These are phyloP conservation scores for Euzophera pinguis DNA, from an alignment of 2,888 invertebrate species.

Conservation along the genomic window DNA sequence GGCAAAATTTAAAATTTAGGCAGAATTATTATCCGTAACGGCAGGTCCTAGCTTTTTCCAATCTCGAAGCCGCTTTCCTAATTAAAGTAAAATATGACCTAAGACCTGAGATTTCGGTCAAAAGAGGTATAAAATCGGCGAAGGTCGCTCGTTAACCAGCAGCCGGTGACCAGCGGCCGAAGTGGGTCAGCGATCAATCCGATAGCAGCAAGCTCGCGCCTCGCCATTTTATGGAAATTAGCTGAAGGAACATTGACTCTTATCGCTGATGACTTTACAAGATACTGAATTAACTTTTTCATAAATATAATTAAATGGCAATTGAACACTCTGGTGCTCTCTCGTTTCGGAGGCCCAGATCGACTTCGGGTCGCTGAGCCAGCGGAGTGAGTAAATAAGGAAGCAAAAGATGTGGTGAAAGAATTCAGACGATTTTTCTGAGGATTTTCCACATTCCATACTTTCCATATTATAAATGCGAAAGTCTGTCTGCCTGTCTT, in stretches of 20 bases:
- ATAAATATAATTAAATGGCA: background rate
- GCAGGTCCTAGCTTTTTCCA: no score
- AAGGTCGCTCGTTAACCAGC: slow-evolving; percentile 34
- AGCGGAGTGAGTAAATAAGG: no score
- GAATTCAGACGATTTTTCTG: no score
- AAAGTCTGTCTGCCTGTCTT: no score
- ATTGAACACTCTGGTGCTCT: no score
- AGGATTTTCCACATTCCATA: no score
- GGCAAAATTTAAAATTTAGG: no score
- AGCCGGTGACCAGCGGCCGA: slow-evolving; percentile 33
- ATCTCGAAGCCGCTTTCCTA: background rate
- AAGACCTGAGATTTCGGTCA: slow-evolving; percentile 27
- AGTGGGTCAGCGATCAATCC: slow-evolving; percentile 72
- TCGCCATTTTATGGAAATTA: slow-evolving; percentile 66
- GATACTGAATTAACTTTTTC: background rate
- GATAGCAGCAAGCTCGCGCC: slow-evolving; percentile 55
- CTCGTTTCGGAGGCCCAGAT: no score
- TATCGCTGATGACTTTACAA: background rate
- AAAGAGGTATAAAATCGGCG: slow-evolving; percentile 31
- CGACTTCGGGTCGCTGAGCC: no score
- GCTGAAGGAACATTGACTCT: background rate
- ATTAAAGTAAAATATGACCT: background rate
- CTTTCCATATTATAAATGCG: no score
- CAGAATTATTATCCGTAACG: no score
- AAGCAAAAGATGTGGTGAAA: no score